Evolutionary conservation across 2,797 vertebrate genomes (phyloP), one percentile per base, ranked within the genome.

Genomic region (Sebastes oblongus): DNA sequence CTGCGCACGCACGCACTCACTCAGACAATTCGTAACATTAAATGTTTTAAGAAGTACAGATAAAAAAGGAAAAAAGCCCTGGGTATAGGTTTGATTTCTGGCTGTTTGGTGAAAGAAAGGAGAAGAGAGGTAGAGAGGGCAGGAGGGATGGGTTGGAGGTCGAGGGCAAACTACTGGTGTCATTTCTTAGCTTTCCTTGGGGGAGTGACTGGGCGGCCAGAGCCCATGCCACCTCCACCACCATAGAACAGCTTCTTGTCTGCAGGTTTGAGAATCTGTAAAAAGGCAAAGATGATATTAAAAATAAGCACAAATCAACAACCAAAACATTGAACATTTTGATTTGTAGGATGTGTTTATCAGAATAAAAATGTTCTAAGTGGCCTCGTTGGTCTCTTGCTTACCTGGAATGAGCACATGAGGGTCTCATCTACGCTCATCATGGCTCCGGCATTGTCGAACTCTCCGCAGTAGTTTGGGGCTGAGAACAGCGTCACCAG

Each of bases 111-210:
- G 92, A 92, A 92, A 94, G 94, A 94, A 91, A 94, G 91, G 90
- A 95, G 86, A 94, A 91, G 85, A 94, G 90, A 93, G 94, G 93
- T 94, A 95, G 95, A 96, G 93, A 96, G 94, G 94, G 91, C 87
- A 93, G 86, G 85, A 90, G 87, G 89, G 89, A 86, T 78, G 81
- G 87, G 86, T 77, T 3, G 61, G 64, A 92, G 89, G 86, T 88
- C 70, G 39, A 89, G 90, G 86, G 87, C 78, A 80, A 52, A 83
- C 88, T 87, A 93, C 83, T 87, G 86, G 32, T 90, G 96, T 95
- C 95, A 96, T 96, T 96, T 96, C 92, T 96, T 96, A 86, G 95
- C 93, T 94, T 96, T 96, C 84, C 96, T 91, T n/a, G 96, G 96
- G 24, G 96, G 96, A 16, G 96, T 96, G 72, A 96, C 94, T 0